Evolutionary conservation across 1,140 invertebrate genomes (phyloP).

Genomic region (Forficula auricularia): DNA sequence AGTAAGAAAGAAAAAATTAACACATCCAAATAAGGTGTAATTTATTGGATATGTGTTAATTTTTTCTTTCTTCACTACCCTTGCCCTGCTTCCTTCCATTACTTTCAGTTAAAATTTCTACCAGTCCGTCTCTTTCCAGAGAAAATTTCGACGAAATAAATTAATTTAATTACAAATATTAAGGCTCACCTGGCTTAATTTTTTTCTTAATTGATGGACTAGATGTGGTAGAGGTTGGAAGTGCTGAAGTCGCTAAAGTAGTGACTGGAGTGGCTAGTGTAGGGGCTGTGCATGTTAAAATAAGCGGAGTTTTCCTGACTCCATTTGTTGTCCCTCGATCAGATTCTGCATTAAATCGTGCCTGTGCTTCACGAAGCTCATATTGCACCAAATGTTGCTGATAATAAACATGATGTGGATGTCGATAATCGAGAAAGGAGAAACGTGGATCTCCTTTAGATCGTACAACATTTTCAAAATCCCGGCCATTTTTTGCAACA

Average conservation of each 20-base stretch:
- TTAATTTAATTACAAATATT: too few species aligned
- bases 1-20: too few species aligned
- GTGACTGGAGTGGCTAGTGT: background rate
- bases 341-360: background rate
- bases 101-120: too few species aligned
- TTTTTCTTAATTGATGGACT: too few species aligned
- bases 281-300: background rate
- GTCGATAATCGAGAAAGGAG: slow-evolving; percentile 52
- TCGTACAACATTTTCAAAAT: slow-evolving; percentile 77
- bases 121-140: too few species aligned
- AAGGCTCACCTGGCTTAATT: too few species aligned
- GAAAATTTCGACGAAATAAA: too few species aligned
- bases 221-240: background rate
- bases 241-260: background rate
- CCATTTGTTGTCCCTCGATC: background rate
- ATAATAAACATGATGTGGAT: slow-evolving; percentile 64
- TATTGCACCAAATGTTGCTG: slow-evolving; percentile 30
- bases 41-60: too few species aligned
- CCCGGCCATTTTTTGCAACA: slow-evolving; percentile 80
- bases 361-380: slow-evolving; percentile 11
- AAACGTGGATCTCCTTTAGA: slow-evolving; percentile 75
- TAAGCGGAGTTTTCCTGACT: background rate
- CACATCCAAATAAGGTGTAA: too few species aligned
- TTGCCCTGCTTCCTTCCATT: too few species aligned
- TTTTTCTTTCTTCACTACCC: too few species aligned